These are phyloP conservation scores for Tricholaema leucomelas DNA, from an alignment of 2,113 vertebrate genomes.

Conservation along the genomic window DNA sequence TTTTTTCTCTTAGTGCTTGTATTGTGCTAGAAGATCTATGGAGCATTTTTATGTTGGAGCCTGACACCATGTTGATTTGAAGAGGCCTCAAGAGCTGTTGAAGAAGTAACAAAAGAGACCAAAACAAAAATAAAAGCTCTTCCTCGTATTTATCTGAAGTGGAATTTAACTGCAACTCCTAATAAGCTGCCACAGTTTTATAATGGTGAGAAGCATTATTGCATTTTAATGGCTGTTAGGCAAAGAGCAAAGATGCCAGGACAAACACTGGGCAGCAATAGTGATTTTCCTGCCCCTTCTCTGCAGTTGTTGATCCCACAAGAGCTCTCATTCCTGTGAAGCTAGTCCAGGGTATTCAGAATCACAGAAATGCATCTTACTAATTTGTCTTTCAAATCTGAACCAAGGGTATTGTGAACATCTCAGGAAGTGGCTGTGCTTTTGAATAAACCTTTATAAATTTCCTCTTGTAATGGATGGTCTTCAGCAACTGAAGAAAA, in stretches of 20 bases:
- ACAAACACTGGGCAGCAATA: not conserved
- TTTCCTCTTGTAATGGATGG: not conserved
- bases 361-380: not conserved
- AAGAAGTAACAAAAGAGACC: not conserved
- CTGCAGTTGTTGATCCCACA: not conserved
- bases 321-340: not conserved
- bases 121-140: not conserved
- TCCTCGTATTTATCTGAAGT: not conserved
- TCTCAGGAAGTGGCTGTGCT: not conserved
- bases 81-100: not conserved
- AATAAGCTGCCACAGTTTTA: not conserved
- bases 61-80: not conserved
- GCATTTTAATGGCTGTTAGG: not conserved
- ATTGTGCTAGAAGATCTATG: not conserved
- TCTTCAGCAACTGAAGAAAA: not conserved
- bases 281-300: not conserved
- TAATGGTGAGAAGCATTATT: not conserved
- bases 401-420: not conserved
- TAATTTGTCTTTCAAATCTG: not conserved
- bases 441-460: not conserved
- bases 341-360: not conserved
- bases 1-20: not conserved
- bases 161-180: not conserved
- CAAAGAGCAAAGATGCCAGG: not conserved
- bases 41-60: not conserved